These are phyloP conservation scores for Platichthys stellatus DNA, from an alignment of 2,113 vertebrate species.

Conservation along the genomic window DNA sequence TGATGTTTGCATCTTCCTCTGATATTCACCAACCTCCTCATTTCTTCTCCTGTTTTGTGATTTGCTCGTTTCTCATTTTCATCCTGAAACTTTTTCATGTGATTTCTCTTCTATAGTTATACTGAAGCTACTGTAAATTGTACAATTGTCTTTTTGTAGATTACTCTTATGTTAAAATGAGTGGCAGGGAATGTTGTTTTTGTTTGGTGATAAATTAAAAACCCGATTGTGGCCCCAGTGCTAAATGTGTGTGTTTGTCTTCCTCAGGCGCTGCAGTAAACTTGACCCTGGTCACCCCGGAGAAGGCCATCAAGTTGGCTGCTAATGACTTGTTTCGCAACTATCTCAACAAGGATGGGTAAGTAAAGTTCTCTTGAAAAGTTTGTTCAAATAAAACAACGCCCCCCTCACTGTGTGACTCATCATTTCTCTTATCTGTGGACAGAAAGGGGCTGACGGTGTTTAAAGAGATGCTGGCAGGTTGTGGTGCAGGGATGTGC, in stretches of 20 bases:
- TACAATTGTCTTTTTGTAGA: conserved; percentile 44
- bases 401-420: accelerated
- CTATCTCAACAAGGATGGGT: conserved; percentile 83
- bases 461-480: conserved; percentile 86
- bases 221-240: conserved; percentile 14
- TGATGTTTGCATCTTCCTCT: conserved; percentile 25
- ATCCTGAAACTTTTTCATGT: conserved; percentile 25
- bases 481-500: conserved; percentile 86
- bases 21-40: conserved; percentile 2
- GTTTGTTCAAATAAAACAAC: background rate
- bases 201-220: conserved; percentile 13
- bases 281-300: conserved; percentile 85
- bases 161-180: conserved; percentile 59
- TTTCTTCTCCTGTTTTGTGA: conserved; percentile 9
- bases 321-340: conserved; percentile 86
- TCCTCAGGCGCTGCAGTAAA: conserved; percentile 85
- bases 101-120: conserved; percentile 49
- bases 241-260: conserved; percentile 57
- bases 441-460: conserved; percentile 82
- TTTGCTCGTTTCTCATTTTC: conserved; percentile 25
- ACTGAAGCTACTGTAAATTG: conserved; percentile 32
- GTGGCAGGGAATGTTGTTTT: conserved; percentile 55
- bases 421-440: background rate
- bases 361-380: background rate
- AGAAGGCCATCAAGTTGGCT: conserved; percentile 87